Evolutionary conservation across 2,113 vertebrate species (phyloP), one percentile per base, ranked within the genome.

Genomic region (Rhinolophus sinicus): DNA sequence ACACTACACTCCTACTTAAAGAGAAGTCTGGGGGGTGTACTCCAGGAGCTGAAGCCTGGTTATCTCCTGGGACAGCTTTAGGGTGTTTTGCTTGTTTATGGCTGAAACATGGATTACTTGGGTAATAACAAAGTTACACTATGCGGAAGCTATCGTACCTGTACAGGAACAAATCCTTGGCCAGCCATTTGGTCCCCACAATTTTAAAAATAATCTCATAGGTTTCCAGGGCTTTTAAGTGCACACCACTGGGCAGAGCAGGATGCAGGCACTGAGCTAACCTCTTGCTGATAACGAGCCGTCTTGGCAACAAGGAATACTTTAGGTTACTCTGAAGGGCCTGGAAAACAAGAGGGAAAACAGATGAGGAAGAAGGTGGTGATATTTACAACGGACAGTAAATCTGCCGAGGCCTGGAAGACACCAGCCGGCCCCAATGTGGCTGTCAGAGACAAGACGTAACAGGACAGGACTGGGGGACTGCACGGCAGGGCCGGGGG

Each of bases 141-240:
- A 18, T 0, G 7, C 88, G 73, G 67, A 47, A 81, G 80, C 80
- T 54, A 0, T 18, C 1, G 33, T 82, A 99, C 99, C 99, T 99
- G 99, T 99, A 99, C 13, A 99, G 98, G 97, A 99, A 99, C 85
- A 99, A 98, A 97, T 99, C 99, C 96, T 99, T 99, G 95, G 99
- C 98, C 62, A 99, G 99, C 98, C 98, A 99, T 99, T 99, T 99
- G 92, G 99, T 99, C 22, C 99, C 99, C 40, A 99, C 99, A 65
- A 99, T 99, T 98, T 99, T 99, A 85, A 99, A 99, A 98, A 99
- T 99, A 64, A 99, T 99, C 97, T 99, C 99, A 11, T 99, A 99
- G 35, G 99, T 99, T 97, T 99, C 99, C 28, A 99, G 98, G 47
- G 99, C 99, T 95, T 99, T 99, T 33, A 99, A 98, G 97, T 99